Evolutionary conservation across 2,888 invertebrate genomes (phyloP), one percentile per base, ranked within the genome.

Genomic region (Elysia crispata): DNA sequence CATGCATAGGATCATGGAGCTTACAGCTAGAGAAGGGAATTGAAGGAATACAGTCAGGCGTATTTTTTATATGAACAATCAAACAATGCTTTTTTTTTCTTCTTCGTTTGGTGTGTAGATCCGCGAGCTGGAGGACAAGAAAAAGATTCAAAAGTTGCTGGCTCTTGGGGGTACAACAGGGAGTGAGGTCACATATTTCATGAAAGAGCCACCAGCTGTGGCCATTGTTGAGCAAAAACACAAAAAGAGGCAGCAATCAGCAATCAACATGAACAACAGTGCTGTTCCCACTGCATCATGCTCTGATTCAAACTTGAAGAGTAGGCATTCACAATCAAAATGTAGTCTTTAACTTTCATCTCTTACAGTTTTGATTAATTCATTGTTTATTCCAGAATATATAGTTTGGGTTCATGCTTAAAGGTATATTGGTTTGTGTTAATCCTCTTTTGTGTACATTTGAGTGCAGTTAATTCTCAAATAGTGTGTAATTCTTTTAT

Each of bases 61-160:
- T 41, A 11, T 11, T 6, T 41, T 41, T 11, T 41, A 41, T 41
- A 41, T 41, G 3, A 6, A 41, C 41, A 6, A 41, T 41, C 5
- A 41, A 41, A 41, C 11, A 11, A 41, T 41, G 41, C 11, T 41
- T 41, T 6, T 67, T 66, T 77, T 77, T 33, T 64, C 50, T 60
- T 18, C 78, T 64, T 66, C 75, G 11, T n/a, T n/a, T n/a, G n/a
- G n/a, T n/a, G n/a, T n/a, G n/a, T 41, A 91, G 91, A 91, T 92
- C 62, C 86, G 90, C 62, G 92, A 92, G 81, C 82, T 92, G 66
- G 92, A 92, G 81, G 92, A 92, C 82, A 89, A 92, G 78, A 92
- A 92, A 85, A 92, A 92, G 84, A 92, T 92, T 30, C 91, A 92
- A 78, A 90, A 91, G 77, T 83, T 92, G 50, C 82, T 92, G 77